Conservation (phyloP, 2,113 vertebrate species). For the Stigmatopora nigra region DNA sequence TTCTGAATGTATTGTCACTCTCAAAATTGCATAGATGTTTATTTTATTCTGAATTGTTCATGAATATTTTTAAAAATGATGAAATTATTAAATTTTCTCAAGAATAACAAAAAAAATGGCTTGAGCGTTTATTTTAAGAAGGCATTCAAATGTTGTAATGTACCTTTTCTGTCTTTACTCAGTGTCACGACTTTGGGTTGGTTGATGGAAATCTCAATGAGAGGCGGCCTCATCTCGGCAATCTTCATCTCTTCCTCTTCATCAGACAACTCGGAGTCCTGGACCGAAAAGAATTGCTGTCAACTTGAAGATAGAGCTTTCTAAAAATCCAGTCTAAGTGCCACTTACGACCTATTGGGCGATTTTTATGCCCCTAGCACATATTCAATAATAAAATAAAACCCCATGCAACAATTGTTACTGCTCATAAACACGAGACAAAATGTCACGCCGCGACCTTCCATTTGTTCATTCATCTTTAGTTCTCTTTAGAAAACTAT, state of each 20-base stretch:
- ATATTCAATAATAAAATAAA: too few relatives aligned
- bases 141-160: neutral
- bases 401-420: neutral
- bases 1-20: neutral
- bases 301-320: neutral
- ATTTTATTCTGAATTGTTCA: too few relatives aligned
- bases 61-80: too few relatives aligned
- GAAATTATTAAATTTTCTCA: too few relatives aligned
- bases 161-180: constrained; percentile 90
- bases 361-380: too few relatives aligned
- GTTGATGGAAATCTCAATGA: constrained; percentile 94
- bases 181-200: constrained; percentile 96
- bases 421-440: neutral
- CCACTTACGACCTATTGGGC: neutral
- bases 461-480: neutral
- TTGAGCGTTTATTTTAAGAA: too few relatives aligned
- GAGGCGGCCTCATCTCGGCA: constrained; percentile 91
- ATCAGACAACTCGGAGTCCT: constrained; percentile 92
- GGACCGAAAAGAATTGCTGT: constrained; percentile 2
- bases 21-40: too few relatives aligned
- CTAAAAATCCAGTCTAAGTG: neutral
- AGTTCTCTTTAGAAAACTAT: neutral
- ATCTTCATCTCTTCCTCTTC: constrained; percentile 97
- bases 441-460: neutral
- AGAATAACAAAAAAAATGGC: too few relatives aligned